A percentile compares a stretch with the other conserved stretches of the same genome.
phyloP scores from a whole-genome alignment of 23 tunicate species.

The Pegea sp. region DNA sequence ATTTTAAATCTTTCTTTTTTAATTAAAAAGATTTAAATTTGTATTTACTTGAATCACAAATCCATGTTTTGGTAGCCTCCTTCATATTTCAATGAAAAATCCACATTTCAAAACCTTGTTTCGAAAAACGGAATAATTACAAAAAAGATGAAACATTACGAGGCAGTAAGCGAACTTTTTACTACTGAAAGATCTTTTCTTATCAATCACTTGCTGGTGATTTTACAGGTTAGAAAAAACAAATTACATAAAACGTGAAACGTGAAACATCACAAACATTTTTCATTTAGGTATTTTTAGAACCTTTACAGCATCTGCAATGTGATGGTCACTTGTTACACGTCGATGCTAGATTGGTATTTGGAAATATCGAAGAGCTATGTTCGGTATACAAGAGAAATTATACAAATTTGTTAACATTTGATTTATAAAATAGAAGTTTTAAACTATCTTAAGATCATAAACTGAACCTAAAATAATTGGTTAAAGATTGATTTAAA shows the following conservation, averaged over 20 bases:
- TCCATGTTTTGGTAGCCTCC: no score
- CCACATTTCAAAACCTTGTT: no score
- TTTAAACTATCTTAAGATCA: no score
- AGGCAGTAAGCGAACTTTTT: constrained; percentile 49
- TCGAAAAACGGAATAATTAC: neutral
- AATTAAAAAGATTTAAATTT: no score
- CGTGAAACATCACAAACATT: neutral
- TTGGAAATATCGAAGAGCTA: constrained; percentile 41
- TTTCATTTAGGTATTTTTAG: constrained; percentile 29
- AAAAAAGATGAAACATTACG: constrained; percentile 13
- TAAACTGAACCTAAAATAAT: neutral
- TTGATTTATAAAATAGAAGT: no score
- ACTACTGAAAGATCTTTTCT: constrained; percentile 37
- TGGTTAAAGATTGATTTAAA: neutral
- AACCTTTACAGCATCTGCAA: constrained; percentile 42
- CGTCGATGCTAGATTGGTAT: constrained; percentile 32
- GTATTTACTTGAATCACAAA: no score
- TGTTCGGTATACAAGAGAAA: no score
- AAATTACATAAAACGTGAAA: no score
- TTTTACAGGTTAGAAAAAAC: constrained; percentile 22
- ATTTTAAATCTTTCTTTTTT: no score
- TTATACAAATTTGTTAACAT: no score
- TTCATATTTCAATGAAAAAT: no score
- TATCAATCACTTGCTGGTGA: constrained; percentile 31
- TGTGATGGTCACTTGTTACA: constrained; percentile 41